Conservation (phyloP, 2,888 invertebrate species). For the Nycteola revayana region DNA sequence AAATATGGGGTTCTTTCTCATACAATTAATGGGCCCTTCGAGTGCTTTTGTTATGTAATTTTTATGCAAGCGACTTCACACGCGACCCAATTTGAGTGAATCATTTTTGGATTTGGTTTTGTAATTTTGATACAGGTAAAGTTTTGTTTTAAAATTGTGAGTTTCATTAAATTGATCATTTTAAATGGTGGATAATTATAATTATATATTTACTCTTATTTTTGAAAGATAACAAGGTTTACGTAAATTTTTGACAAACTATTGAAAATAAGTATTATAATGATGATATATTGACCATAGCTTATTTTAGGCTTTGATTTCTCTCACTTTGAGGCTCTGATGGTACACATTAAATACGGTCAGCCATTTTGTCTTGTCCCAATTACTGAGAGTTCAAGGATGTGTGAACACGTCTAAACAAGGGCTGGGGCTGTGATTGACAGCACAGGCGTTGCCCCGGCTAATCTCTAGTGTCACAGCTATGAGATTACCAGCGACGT, state of each 20-base stretch:
- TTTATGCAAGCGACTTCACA: slow-evolving; percentile 27
- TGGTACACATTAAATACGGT: slow-evolving; percentile 8
- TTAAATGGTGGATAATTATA: too few species aligned
- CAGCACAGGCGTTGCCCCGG: slow-evolving; percentile 47
- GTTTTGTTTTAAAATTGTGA: too few species aligned
- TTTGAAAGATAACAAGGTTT: too few species aligned
- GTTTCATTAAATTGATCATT: too few species aligned
- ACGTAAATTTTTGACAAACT: too few species aligned
- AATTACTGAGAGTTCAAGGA: slow-evolving; percentile 38
- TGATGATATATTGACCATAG: too few species aligned
- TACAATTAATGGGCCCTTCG: slow-evolving; percentile 27
- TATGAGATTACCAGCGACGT: slow-evolving; percentile 38
- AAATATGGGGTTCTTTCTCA: slow-evolving; percentile 29
- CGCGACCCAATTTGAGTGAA: slow-evolving; percentile 22
- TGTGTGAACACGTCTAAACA: slow-evolving; percentile 38
- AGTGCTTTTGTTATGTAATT: slow-evolving; percentile 24
- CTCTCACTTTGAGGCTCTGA: too few species aligned
- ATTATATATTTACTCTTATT: too few species aligned
- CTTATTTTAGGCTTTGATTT: too few species aligned
- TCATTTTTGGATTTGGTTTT: slow-evolving; percentile 24
- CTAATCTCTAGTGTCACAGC: slow-evolving; percentile 60
- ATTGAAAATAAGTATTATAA: too few species aligned
- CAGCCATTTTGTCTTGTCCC: slow-evolving; percentile 37
- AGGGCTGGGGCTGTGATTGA: slow-evolving; percentile 53
- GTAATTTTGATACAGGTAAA: too few species aligned